Evolutionary conservation across 2,888 invertebrate genomes (phyloP).

Genomic region (Oxystoma pomonae): DNA sequence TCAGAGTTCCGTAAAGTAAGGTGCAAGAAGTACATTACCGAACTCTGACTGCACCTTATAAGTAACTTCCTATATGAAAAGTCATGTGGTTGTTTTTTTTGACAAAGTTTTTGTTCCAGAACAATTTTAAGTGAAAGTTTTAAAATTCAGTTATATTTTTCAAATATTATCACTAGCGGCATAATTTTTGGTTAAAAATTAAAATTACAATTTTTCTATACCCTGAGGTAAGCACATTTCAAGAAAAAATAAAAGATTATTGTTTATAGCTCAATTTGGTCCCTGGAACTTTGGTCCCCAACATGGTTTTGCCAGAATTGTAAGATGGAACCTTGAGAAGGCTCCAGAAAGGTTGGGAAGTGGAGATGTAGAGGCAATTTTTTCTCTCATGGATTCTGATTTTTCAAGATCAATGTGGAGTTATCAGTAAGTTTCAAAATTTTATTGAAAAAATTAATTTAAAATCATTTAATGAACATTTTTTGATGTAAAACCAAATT

Average conservation of each 20-base stretch:
- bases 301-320: constrained; percentile 93
- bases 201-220: neutral
- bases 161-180: neutral
- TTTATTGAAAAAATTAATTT: too few species aligned
- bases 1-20: too few species aligned
- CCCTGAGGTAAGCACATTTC: neutral
- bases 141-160: constrained; percentile 5
- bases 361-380: constrained; percentile 89
- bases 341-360: constrained; percentile 83
- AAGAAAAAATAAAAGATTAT: neutral
- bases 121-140: too few species aligned
- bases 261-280: constrained; percentile 82
- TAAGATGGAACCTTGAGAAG: constrained; percentile 87
- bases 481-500: too few species aligned
- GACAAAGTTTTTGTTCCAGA: too few species aligned
- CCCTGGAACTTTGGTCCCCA: constrained; percentile 93
- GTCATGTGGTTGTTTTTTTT: too few species aligned
- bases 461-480: too few species aligned
- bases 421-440: constrained; percentile 64
- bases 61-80: too few species aligned
- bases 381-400: constrained; percentile 89
- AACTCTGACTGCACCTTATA: too few species aligned
- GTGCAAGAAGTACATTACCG: too few species aligned
- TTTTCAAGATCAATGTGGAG: constrained; percentile 94
- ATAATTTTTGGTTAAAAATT: constrained; percentile 2